Evolutionary conservation across 2,797 vertebrate genomes (phyloP).

Genomic region (Hemitrygon akajei): DNA sequence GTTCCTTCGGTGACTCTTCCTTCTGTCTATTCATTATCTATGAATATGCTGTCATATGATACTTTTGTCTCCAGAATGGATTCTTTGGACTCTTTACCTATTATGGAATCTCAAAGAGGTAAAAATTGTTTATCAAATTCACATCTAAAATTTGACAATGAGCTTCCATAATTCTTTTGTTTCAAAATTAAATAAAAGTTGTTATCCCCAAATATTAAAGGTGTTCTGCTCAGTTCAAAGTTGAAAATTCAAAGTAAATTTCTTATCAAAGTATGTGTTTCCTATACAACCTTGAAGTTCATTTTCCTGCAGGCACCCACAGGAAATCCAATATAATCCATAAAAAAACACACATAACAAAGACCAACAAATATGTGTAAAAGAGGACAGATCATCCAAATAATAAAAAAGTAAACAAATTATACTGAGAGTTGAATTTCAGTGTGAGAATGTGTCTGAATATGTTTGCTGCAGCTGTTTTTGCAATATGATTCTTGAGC

Average conservation of each 20-base stretch:
- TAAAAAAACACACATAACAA: too few relatives aligned
- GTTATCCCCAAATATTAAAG: not conserved
- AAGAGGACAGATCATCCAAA: too few relatives aligned
- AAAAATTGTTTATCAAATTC: slow-evolving; percentile 40
- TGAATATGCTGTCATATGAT: slow-evolving; percentile 57
- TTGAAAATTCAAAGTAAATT: not conserved
- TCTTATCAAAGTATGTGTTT: too few relatives aligned
- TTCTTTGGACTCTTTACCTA: slow-evolving; percentile 73
- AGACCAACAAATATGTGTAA: too few relatives aligned
- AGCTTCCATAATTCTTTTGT: slow-evolving; percentile 42
- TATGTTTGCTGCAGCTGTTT: not conserved
- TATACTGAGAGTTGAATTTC: not conserved
- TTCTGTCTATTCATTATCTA: slow-evolving; percentile 60
- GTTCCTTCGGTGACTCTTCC: slow-evolving; percentile 56
- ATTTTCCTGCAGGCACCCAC: too few relatives aligned
- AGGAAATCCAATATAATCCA: too few relatives aligned
- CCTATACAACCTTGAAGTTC: too few relatives aligned
- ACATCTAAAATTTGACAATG: not conserved
- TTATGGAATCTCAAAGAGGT: slow-evolving; percentile 80
- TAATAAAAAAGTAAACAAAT: too few relatives aligned
- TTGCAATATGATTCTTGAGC: not conserved
- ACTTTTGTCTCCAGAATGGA: slow-evolving; percentile 62
- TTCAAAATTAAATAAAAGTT: slow-evolving; percentile 44
- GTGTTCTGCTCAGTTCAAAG: not conserved
- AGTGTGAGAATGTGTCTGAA: not conserved